Conservation (phyloP, 2,888 invertebrate genomes). For the Mesoligia furuncula region DNA sequence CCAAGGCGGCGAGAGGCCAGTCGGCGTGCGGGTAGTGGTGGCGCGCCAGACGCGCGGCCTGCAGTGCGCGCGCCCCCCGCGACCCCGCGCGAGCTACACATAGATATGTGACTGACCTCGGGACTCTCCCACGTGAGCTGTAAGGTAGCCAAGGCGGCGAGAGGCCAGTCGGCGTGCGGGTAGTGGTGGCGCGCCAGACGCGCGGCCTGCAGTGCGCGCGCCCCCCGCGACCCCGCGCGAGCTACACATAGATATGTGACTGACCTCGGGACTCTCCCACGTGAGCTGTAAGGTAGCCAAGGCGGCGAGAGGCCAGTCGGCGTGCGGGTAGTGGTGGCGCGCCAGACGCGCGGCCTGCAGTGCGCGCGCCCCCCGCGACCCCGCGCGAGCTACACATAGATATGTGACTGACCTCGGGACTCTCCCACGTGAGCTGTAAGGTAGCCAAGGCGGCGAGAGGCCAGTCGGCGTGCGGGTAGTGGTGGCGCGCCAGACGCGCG, state of each 20-base stretch:
- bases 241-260: neutral
- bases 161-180: constrained; percentile 96
- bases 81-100: neutral
- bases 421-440: constrained; percentile 93
- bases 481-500: constrained; percentile 95
- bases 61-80: constrained; percentile 92
- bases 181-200: constrained; percentile 96
- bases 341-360: constrained; percentile 95
- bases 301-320: constrained; percentile 95
- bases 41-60: constrained; percentile 95
- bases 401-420: neutral
- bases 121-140: constrained; percentile 91
- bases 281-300: constrained; percentile 95
- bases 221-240: constrained; percentile 88
- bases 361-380: constrained; percentile 92
- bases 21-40: constrained; percentile 97
- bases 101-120: neutral
- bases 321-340: constrained; percentile 97
- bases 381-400: neutral
- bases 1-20: constrained; percentile 95
- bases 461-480: constrained; percentile 97
- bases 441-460: constrained; percentile 95
- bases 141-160: constrained; percentile 95
- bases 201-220: constrained; percentile 92
- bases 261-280: constrained; percentile 72